Conservation (phyloP, 2,888 invertebrate species). For the Hemicrepidius hirtus region DNA sequence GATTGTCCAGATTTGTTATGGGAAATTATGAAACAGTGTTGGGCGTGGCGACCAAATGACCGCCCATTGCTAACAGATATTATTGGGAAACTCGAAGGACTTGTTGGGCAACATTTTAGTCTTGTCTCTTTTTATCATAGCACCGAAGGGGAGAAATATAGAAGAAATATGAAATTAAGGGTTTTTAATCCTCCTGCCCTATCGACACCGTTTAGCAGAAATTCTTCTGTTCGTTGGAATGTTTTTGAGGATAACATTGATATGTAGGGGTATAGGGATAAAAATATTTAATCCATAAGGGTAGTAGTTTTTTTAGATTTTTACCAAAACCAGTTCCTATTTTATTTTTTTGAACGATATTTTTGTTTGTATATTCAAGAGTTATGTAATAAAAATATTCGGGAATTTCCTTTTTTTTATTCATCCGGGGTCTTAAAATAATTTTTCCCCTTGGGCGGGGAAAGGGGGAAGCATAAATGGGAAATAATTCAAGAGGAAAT, state of each 20-base stretch:
- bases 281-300: too few relatives aligned
- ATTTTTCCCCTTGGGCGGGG: too few relatives aligned
- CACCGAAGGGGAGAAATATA: conserved; percentile 75
- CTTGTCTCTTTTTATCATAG: conserved; percentile 80
- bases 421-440: too few relatives aligned
- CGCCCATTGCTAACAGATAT: conserved; percentile 80
- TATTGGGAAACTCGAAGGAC: conserved; percentile 75
- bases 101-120: conserved; percentile 75
- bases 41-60: conserved; percentile 78
- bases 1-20: conserved; percentile 80
- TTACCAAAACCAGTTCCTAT: too few relatives aligned
- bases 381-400: too few relatives aligned
- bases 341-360: too few relatives aligned
- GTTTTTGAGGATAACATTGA: conserved; percentile 59
- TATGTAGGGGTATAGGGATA: too few relatives aligned
- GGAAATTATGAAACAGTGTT: conserved; percentile 81
- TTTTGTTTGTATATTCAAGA: too few relatives aligned
- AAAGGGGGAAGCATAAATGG: too few relatives aligned
- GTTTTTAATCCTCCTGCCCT: conserved; percentile 63
- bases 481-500: too few relatives aligned
- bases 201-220: conserved; percentile 21
- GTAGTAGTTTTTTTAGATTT: too few relatives aligned
- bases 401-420: too few relatives aligned
- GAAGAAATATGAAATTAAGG: conserved; percentile 60
- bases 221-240: conserved; percentile 59